phyloP scores from a whole-genome alignment of 1,140 invertebrate species.

The Lucilia cuprina region DNA sequence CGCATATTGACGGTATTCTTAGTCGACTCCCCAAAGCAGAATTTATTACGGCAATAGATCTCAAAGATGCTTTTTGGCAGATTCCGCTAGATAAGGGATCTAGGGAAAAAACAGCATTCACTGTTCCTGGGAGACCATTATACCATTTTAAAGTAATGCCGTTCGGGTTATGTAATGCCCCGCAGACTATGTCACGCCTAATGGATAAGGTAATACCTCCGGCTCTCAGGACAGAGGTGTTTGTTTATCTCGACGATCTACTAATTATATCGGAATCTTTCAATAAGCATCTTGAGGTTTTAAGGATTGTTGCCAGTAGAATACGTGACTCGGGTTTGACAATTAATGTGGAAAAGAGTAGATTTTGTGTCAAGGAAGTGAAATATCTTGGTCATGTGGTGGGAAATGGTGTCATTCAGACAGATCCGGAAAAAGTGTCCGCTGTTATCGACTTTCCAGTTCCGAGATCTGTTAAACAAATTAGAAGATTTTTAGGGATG shows the following conservation, averaged over 20 bases:
- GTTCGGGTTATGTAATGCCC: neutral
- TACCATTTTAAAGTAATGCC: neutral
- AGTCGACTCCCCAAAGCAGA: slow-evolving; percentile 3
- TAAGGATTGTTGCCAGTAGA: slow-evolving; percentile 54
- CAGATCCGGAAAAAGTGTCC: too few species aligned
- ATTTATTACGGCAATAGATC: too few species aligned
- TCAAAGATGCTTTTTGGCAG: too few species aligned
- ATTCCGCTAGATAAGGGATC: too few species aligned
- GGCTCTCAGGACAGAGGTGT: neutral
- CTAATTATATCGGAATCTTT: too few species aligned
- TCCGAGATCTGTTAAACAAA: too few species aligned
- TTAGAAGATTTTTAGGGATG: too few species aligned
- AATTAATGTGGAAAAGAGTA: slow-evolving; percentile 62
- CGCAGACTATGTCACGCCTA: neutral
- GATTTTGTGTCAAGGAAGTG: slow-evolving; percentile 55
- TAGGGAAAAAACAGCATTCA: too few species aligned
- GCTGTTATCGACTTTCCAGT: too few species aligned
- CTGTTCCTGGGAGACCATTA: too few species aligned
- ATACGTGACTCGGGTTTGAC: slow-evolving; percentile 60
- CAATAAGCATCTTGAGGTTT: slow-evolving; percentile 53
- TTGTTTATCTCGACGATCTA: slow-evolving; percentile 16
- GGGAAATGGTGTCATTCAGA: neutral
- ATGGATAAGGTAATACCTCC: slow-evolving; percentile 17
- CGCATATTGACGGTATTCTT: slow-evolving; percentile 44
- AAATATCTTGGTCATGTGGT: slow-evolving; percentile 40